phyloP scores from a whole-genome alignment of 2,113 vertebrate genomes.

The Melanotaenia duboulayi region DNA sequence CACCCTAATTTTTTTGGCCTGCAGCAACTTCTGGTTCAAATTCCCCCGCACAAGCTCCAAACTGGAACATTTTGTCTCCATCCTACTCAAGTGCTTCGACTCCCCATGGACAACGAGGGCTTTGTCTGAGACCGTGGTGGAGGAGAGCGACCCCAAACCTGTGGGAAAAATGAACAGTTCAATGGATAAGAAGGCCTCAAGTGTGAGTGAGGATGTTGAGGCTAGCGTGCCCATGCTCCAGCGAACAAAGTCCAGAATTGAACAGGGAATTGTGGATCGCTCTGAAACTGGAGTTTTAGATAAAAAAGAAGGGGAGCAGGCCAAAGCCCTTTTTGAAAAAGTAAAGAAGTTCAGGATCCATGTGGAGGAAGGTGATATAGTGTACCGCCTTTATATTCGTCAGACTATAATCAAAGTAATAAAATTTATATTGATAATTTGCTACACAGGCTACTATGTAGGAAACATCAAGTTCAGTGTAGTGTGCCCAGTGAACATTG shows the following conservation, averaged over 20 bases:
- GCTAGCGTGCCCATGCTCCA: constrained; percentile 97
- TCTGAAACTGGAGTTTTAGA: constrained; percentile 93
- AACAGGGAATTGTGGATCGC: constrained; percentile 96
- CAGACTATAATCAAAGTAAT: constrained; percentile 98
- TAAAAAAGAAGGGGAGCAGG: constrained; percentile 91
- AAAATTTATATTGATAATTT: constrained; percentile 94
- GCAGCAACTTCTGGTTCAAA: constrained; percentile 99
- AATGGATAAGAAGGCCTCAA: constrained; percentile 92
- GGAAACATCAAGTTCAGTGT: constrained; percentile 90
- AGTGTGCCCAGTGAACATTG: constrained; percentile 90
- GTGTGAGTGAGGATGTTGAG: constrained; percentile 93
- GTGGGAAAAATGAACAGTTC: constrained; percentile 94
- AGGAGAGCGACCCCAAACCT: constrained; percentile 95
- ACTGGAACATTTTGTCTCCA: constrained; percentile 98
- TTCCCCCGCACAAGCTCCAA: constrained; percentile 98
- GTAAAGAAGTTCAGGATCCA: constrained; percentile 97
- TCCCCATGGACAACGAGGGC: constrained; percentile 97
- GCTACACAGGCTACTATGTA: constrained; percentile 95
- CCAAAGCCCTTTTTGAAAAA: constrained; percentile 86
- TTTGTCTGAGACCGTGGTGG: constrained; percentile 95
- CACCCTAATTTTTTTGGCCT: constrained; percentile 95
- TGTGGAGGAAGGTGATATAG: constrained; percentile 96
- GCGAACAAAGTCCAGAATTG: constrained; percentile 93
- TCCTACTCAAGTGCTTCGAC: constrained; percentile 97
- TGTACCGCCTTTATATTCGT: constrained; percentile 95